Evolutionary conservation across 1,140 invertebrate genomes (phyloP), one percentile per base, ranked within the genome.

Genomic region (Apis florea): DNA sequence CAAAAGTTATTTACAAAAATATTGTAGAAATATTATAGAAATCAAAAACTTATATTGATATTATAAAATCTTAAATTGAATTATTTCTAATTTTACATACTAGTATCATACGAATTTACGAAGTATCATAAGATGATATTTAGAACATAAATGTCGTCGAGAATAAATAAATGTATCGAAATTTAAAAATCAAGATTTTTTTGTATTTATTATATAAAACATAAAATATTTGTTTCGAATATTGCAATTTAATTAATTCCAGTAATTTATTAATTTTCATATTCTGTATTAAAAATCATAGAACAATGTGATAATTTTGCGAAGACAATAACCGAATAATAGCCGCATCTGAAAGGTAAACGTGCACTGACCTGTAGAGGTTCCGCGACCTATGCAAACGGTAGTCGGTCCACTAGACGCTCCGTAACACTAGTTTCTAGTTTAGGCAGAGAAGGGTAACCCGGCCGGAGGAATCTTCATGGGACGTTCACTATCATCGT

Each of bases 401-500:
- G 40, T 26, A 54, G 54, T 8, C 77, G 58, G 56, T 76, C 64
- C 70, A 73, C 51, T 40, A 40, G 63, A 67, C 26, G 51, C 73
- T 75, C 54, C 49, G 26, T 82, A 73, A 77, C 79, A 82, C 79
- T 77, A 54, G 79, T 40, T n/a, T 85, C 64, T 68, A 59, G 49
- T 69, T 82, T 61, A 61, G 73, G 40, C 54, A 83, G 80, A 76
- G 66, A 64, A 85, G 80, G 84, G 71, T 70, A 85, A 69, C 82
- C 71, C 71, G 79, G 79, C 63, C 75, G 75, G 83, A 77, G 82
- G 83, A 81, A 84, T 88, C 75, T 75, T 88, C 86, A 88, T 76
- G 71, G 86, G 79, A 84, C 85, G 86, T 88, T 87, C 83, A 86
- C 86, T 88, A 88, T 88, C 86, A 88, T 88, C 85, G 85, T 83